phyloP scores from a whole-genome alignment of 2,113 vertebrate genomes.

The Tachysurus fulvidraco region DNA sequence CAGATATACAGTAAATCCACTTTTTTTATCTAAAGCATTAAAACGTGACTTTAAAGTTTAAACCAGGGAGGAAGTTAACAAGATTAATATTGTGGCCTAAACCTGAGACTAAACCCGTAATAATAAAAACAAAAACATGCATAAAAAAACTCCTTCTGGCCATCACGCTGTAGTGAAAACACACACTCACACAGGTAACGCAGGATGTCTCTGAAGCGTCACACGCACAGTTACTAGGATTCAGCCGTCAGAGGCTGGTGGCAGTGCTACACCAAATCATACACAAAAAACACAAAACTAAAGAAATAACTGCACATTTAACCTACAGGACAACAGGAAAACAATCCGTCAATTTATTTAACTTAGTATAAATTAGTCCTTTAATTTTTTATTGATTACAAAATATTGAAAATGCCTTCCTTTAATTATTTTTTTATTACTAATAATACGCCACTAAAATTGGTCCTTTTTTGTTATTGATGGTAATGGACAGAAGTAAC shows the following conservation, averaged over 20 bases:
- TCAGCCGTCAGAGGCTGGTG: background rate
- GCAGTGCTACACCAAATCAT: conserved; percentile 28
- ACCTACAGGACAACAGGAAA: background rate
- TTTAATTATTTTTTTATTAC: background rate
- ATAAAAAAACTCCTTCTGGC: background rate
- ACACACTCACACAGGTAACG: background rate
- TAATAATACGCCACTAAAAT: background rate
- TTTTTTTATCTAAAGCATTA: background rate
- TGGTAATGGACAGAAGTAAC: background rate
- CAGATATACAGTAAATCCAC: background rate
- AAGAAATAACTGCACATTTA: background rate
- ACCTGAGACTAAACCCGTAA: conserved; percentile 15
- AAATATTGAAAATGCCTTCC: background rate
- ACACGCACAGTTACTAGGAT: background rate
- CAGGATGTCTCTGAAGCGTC: background rate
- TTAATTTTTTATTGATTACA: background rate
- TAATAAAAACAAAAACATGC: background rate
- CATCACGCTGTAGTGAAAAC: background rate
- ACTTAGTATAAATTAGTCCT: background rate
- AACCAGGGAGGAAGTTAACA: background rate
- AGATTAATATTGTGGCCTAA: background rate
- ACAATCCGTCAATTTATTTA: too few species aligned
- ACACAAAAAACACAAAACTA: background rate
- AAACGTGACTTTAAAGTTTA: background rate
- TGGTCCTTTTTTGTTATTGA: background rate